Conservation (phyloP, 53 echinoderm and acorn worm genomes). For the Antedon mediterranea region DNA sequence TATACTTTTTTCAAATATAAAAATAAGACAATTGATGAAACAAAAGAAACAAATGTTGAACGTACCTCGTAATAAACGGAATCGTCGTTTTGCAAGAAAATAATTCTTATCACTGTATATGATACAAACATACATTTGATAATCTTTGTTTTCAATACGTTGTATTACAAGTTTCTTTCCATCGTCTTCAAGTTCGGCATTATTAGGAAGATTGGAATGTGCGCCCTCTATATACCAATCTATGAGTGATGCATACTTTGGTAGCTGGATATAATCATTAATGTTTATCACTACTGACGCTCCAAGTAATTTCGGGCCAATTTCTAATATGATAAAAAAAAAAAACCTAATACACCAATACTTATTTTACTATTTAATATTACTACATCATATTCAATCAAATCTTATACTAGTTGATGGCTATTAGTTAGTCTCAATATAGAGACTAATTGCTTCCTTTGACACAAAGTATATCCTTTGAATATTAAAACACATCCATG, state of each 20-base stretch:
- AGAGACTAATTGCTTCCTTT: too few species aligned
- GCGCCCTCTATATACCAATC: conserved; percentile 26
- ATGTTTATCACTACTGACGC: conserved; percentile 11
- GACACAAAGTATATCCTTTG: too few species aligned
- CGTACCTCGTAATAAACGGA: conserved; percentile 16
- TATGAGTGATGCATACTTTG: background rate
- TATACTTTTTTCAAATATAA: too few species aligned
- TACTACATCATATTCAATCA: too few species aligned
- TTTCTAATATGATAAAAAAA: conserved; percentile 3
- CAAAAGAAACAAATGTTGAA: too few species aligned
- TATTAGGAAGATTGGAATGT: conserved; percentile 1
- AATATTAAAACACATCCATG: too few species aligned
- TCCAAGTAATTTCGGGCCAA: conserved; percentile 12
- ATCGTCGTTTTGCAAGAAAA: conserved; percentile 24
- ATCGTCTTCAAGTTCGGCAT: conserved; percentile 9
- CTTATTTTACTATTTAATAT: too few species aligned
- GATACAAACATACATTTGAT: conserved; percentile 28
- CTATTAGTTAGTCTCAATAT: too few species aligned
- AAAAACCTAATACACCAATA: too few species aligned
- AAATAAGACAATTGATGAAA: too few species aligned
- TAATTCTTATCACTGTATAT: conserved; percentile 15
- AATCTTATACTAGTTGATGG: too few species aligned
- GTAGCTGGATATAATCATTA: conserved; percentile 11
- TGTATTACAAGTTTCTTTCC: conserved; percentile 7
- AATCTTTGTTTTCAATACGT: conserved; percentile 11